Percentiles rank a stretch among this genome's conserved stretches.
phyloP scores from a whole-genome alignment of 2,888 invertebrate genomes.

The Marronus borbonicus region DNA sequence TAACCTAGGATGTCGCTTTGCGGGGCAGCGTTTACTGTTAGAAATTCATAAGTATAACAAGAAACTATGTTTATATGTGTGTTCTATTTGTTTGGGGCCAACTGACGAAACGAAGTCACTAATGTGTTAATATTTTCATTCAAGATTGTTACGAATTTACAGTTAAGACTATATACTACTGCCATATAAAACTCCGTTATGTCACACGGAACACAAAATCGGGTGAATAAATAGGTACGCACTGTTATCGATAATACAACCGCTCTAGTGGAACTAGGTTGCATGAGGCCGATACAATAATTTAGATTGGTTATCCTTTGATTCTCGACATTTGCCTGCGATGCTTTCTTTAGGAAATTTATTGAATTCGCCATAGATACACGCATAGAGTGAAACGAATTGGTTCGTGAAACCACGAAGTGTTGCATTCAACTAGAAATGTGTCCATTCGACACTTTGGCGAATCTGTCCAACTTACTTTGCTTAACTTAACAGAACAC shows the following conservation, averaged over 20 bases:
- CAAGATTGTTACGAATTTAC: slow-evolving; percentile 62
- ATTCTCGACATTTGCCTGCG: too few species aligned
- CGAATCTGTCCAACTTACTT: too few species aligned
- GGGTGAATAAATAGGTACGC: slow-evolving; percentile 23
- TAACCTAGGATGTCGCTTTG: background rate
- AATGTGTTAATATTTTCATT: slow-evolving; percentile 63
- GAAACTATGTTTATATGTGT: slow-evolving; percentile 39
- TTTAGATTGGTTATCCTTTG: too few species aligned
- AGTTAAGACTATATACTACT: slow-evolving; percentile 56
- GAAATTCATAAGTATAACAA: slow-evolving; percentile 32
- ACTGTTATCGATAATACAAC: background rate
- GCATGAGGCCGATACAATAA: background rate
- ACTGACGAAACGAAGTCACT: slow-evolving; percentile 57
- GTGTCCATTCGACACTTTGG: too few species aligned
- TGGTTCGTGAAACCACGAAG: too few species aligned
- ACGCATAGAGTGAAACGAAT: too few species aligned
- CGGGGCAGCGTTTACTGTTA: slow-evolving; percentile 31
- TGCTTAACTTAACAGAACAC: too few species aligned
- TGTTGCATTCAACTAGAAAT: too few species aligned
- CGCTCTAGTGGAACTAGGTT: background rate
- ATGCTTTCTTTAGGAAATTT: too few species aligned
- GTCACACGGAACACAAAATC: slow-evolving; percentile 58
- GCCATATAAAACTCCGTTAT: slow-evolving; percentile 59
- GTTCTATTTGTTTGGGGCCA: slow-evolving; percentile 55
- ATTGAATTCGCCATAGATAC: too few species aligned